A percentile compares a stretch with the other conserved stretches of the same genome.
Evolutionary conservation across 2,113 vertebrate species (phyloP).

Genomic region (Odontophorus gujanensis): DNA sequence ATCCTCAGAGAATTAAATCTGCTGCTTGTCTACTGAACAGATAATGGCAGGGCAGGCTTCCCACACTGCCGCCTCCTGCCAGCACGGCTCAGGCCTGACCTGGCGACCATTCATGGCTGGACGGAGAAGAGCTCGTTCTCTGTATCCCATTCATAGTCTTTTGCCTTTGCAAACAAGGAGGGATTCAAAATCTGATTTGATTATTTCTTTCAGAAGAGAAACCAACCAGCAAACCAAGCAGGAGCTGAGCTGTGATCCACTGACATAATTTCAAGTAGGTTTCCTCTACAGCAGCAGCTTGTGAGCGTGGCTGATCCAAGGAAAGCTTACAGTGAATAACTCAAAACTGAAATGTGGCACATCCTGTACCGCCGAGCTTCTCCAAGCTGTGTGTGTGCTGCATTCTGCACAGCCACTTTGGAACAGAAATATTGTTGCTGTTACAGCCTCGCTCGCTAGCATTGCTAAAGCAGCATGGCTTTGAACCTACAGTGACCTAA

Average conservation of each 20-base stretch:
- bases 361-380: neutral
- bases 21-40: constrained; percentile 32
- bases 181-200: constrained; percentile 33
- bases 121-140: constrained; percentile 40
- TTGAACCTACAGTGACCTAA: neutral
- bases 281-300: neutral
- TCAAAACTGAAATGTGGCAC: neutral
- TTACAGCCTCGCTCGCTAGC: neutral
- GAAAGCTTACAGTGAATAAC: neutral
- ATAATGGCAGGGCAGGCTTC: constrained; percentile 56
- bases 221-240: constrained; percentile 11
- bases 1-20: constrained; percentile 53
- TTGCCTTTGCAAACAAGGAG: constrained; percentile 41
- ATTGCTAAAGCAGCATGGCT: neutral
- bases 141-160: constrained; percentile 24
- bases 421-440: neutral
- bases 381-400: neutral
- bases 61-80: constrained; percentile 50
- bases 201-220: constrained; percentile 2
- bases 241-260: neutral
- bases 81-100: constrained; percentile 26
- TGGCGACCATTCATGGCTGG: constrained; percentile 51
- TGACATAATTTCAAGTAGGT: neutral
- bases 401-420: rapidly evolving
- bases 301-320: neutral